A percentile compares a stretch with the other conserved stretches of the same genome.
These are phyloP conservation scores for Scaeva pyrastri DNA, from an alignment of 2,888 invertebrate genomes.

Conservation along the genomic window DNA sequence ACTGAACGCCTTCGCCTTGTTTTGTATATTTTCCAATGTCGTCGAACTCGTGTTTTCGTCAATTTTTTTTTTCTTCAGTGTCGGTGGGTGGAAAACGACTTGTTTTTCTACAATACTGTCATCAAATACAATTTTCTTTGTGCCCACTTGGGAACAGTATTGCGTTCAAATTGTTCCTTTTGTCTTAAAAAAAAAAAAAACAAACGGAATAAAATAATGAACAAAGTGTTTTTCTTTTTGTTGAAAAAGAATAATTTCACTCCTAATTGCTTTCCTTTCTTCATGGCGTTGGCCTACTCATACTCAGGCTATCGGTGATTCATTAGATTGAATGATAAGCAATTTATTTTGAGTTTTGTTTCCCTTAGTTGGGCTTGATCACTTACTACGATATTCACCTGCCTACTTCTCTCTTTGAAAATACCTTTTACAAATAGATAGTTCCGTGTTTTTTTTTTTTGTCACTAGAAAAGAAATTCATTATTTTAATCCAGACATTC, in stretches of 20 bases:
- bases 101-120: neutral
- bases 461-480: neutral
- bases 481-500: neutral
- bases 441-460: neutral
- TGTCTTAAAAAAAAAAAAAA: neutral
- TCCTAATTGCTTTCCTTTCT: neutral
- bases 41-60: slow-evolving; percentile 27
- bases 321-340: neutral
- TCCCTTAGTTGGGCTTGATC: no score
- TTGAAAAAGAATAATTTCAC: neutral
- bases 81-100: slow-evolving; percentile 5
- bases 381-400: no score
- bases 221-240: neutral
- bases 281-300: neutral
- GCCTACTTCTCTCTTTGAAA: no score
- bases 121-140: slow-evolving; percentile 9
- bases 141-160: neutral
- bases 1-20: slow-evolving; percentile 49
- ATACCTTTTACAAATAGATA: no score
- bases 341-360: no score
- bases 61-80: neutral
- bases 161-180: neutral
- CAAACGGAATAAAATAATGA: neutral
- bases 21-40: slow-evolving; percentile 14
- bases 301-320: neutral